Conservation (phyloP, 2,113 vertebrate species). For the Oxyruncus cristatus region DNA sequence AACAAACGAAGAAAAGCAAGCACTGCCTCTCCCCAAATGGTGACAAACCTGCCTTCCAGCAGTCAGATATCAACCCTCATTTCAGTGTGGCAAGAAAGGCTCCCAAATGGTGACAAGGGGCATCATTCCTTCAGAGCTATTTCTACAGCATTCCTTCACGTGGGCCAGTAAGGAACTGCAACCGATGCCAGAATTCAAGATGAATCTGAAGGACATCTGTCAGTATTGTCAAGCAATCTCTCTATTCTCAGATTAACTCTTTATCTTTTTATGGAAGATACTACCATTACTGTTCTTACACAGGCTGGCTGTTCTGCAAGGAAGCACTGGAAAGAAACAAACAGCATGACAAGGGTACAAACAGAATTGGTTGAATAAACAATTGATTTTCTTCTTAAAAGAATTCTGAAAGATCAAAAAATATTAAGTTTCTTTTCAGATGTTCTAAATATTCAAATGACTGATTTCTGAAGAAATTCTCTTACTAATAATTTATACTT, state of each 20-base stretch:
- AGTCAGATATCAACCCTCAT: neutral
- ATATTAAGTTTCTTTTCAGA: neutral
- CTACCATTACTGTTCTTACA: neutral
- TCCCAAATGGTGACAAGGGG: neutral
- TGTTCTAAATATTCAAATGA: neutral
- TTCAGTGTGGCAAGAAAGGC: neutral
- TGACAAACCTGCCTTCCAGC: neutral
- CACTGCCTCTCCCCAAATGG: neutral
- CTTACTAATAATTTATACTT: neutral
- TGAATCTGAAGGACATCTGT: neutral
- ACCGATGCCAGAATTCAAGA: neutral
- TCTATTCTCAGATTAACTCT: neutral
- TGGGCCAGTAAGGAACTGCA: neutral
- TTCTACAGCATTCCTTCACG: neutral
- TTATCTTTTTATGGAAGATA: neutral
- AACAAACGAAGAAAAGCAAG: neutral
- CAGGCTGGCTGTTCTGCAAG: neutral
- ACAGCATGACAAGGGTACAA: neutral
- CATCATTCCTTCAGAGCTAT: neutral
- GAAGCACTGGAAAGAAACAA: neutral
- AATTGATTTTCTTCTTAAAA: neutral
- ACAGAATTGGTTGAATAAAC: neutral
- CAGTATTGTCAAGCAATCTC: neutral
- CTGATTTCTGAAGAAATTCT: neutral
- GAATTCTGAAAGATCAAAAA: neutral